phyloP scores from a whole-genome alignment of 1,140 invertebrate species.

The Bombus terrestris region DNA sequence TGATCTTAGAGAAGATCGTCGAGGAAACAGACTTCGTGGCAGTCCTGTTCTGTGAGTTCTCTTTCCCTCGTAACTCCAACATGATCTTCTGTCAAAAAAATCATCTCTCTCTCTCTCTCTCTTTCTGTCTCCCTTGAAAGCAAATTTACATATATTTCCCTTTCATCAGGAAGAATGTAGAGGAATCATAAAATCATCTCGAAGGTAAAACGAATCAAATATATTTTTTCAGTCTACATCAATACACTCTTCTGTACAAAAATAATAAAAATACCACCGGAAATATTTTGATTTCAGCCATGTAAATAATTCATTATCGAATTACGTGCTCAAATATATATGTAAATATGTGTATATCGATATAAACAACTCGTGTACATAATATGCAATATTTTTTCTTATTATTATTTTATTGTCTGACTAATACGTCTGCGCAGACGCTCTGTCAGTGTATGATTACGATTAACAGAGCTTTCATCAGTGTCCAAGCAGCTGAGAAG shows the following conservation, averaged over 20 bases:
- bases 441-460: constrained; percentile 3
- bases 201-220: not conserved
- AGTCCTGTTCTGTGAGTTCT: constrained; percentile 96
- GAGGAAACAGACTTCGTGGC: constrained; percentile 96
- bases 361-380: constrained; percentile 13
- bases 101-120: constrained; percentile 26
- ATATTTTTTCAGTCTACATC: not conserved
- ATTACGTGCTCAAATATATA: not conserved
- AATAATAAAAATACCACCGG: not conserved
- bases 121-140: not conserved
- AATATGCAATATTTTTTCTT: constrained; percentile 31
- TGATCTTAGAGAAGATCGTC: constrained; percentile 95
- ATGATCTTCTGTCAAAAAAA: not conserved
- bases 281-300: constrained; percentile 1
- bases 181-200: not conserved
- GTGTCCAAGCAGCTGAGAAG: constrained; percentile 10
- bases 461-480: constrained; percentile 41
- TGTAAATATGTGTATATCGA: not conserved
- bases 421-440: constrained; percentile 29
- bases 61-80: not conserved
- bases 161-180: constrained; percentile 15
- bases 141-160: not conserved
- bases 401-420: constrained; percentile 46
- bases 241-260: not conserved
- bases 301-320: not conserved